Evolutionary conservation across 1,140 invertebrate species (phyloP).

Genomic region (Anastrepha ludens): DNA sequence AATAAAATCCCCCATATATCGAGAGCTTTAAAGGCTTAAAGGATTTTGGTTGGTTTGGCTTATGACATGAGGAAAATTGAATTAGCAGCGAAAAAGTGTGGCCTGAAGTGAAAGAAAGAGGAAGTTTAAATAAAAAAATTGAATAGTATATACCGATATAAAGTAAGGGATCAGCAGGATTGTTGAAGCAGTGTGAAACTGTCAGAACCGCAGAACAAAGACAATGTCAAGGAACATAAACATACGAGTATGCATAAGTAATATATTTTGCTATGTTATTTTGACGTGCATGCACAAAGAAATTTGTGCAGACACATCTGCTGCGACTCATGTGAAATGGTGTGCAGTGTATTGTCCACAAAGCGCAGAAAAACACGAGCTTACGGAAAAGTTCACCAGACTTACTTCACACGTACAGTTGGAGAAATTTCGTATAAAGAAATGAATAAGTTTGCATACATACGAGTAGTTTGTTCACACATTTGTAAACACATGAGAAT

Average conservation of each 20-base stretch:
- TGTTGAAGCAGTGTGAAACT: not conserved
- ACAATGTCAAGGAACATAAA: not conserved
- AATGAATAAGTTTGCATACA: conserved; percentile 13
- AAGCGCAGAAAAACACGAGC: conserved; percentile 13
- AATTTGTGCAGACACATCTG: not conserved
- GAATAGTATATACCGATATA: not conserved
- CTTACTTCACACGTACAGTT: not conserved
- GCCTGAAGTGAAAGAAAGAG: not conserved
- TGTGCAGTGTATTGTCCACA: not conserved
- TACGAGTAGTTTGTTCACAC: not conserved
- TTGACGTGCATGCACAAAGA: not conserved
- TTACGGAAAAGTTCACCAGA: not conserved
- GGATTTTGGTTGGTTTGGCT: not conserved
- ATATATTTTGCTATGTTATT: no score
- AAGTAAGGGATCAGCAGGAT: not conserved
- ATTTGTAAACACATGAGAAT: not conserved
- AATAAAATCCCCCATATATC: no score
- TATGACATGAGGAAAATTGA: conserved; percentile 27
- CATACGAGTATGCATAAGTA: not conserved
- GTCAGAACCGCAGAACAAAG: not conserved
- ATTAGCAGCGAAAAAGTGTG: not conserved
- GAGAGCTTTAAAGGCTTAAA: not conserved
- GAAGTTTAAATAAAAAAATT: not conserved
- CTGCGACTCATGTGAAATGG: not conserved
- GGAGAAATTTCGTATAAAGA: not conserved